Base-by-base conservation (phyloP, 2,113 vertebrate species). In the Cervus canadensis region DNA sequence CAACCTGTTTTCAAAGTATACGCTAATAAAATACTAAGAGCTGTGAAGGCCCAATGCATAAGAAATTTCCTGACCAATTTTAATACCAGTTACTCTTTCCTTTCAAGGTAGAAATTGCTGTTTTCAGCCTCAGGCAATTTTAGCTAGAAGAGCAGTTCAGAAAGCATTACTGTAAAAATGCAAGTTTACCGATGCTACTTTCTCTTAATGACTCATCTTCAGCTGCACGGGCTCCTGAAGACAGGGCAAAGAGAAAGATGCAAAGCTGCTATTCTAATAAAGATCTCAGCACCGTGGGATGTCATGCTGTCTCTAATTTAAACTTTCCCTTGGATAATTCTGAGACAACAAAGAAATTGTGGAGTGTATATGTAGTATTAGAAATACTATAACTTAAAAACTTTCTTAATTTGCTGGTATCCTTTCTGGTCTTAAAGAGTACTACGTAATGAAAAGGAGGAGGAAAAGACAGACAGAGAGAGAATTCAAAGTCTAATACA, bases 121-220 rank as follows among this genome's bases (percentile, higher is more conserved):
- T 57, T 81, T 96, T 91, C 54, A 50, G 87, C n/a, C 76, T 91
- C n/a, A 5, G 76, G 16, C 60, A 83, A 30, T 36, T 94, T 96
- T 96, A 74, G 93, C 56, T 54, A 91, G 91, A 87, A 91, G 86
- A 91, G 79, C 95, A 91, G 90, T 96, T 96, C 81, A 97, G 67
- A 92, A 97, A 96, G 76, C 48, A 87, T 74, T 67, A 85, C 13
- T 40, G 50, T 82, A 92, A 95, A 89, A 92, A 95, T 28, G 36
- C 21, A 86, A 64, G 74, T 94, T 95, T 50, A 82, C 59, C 33
- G 59, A 91, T n/a, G 52, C 71, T 57, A 89, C 48, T 76, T 97
- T 93, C 79, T 89, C 64, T 57, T 57, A 92, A 86, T 95, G 95
- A 97, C 48, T 95, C 95, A 96, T 57, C 81, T 90, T 81, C 88